phyloP scores from a whole-genome alignment of 2,113 vertebrate species.

The Notiomystis cincta region DNA sequence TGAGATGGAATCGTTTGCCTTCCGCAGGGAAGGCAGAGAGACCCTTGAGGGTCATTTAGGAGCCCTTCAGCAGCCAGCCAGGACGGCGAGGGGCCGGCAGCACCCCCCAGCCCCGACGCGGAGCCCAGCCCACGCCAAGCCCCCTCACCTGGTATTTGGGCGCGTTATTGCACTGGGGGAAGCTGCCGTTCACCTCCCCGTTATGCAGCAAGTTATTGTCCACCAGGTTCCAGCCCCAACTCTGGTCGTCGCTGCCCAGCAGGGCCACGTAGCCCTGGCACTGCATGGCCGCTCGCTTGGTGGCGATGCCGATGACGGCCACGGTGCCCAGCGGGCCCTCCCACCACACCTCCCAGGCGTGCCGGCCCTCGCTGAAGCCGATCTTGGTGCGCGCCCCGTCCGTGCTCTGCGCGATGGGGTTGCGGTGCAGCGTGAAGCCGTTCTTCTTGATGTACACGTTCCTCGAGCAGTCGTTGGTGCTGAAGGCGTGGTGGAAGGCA shows the following conservation, averaged over 20 bases:
- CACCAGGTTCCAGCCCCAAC: constrained; percentile 99
- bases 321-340: constrained; percentile 97
- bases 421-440: constrained; percentile 95
- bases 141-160: constrained; percentile 94
- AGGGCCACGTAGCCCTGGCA: constrained; percentile 97
- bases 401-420: constrained; percentile 98
- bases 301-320: constrained; percentile 96
- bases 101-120: background rate
- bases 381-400: constrained; percentile 96
- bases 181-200: constrained; percentile 95
- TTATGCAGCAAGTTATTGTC: constrained; percentile 98
- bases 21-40: background rate
- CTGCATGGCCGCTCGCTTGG: constrained; percentile 93
- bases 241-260: constrained; percentile 96
- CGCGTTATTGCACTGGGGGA: constrained; percentile 98
- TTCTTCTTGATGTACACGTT: constrained; percentile 99
- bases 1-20: background rate
- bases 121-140: background rate
- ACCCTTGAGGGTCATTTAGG: background rate
- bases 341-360: constrained; percentile 99
- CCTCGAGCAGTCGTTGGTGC: constrained; percentile 95
- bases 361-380: constrained; percentile 93
- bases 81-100: background rate
- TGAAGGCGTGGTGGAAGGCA: constrained; percentile 92
- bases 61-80: background rate